Evolutionary conservation across 2,797 vertebrate genomes (phyloP).

Genomic region (Rhincodon typus): DNA sequence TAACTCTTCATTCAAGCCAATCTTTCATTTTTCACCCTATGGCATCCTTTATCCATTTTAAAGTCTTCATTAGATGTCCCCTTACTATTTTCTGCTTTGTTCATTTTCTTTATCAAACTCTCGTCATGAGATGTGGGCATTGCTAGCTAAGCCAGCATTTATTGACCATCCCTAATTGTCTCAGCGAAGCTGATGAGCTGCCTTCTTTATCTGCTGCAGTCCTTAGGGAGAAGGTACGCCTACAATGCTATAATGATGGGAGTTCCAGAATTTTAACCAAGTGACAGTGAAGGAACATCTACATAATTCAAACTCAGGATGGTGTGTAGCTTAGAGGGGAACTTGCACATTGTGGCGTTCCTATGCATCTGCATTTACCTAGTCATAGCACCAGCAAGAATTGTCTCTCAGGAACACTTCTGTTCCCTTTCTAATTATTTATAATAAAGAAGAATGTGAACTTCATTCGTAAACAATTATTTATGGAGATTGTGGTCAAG

Average conservation of each 20-base stretch:
- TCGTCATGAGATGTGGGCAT: no score
- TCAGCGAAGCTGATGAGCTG: no score
- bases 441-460: neutral
- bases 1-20: neutral
- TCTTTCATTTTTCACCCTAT: neutral
- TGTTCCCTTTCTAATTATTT: neutral
- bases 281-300: no score
- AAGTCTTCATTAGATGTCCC: neutral
- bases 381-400: neutral
- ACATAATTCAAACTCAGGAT: no score
- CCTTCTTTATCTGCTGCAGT: no score
- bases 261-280: no score
- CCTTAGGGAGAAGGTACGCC: no score
- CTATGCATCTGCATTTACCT: neutral
- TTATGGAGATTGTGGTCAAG: neutral
- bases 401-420: neutral
- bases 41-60: neutral
- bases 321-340: no score
- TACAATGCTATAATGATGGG: no score
- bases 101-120: neutral
- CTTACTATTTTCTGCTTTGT: neutral
- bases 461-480: neutral
- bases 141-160: no score
- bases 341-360: no score
- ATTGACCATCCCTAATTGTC: no score